Conservation (phyloP, 2,888 invertebrate genomes). For the Microplitis manilae region DNA sequence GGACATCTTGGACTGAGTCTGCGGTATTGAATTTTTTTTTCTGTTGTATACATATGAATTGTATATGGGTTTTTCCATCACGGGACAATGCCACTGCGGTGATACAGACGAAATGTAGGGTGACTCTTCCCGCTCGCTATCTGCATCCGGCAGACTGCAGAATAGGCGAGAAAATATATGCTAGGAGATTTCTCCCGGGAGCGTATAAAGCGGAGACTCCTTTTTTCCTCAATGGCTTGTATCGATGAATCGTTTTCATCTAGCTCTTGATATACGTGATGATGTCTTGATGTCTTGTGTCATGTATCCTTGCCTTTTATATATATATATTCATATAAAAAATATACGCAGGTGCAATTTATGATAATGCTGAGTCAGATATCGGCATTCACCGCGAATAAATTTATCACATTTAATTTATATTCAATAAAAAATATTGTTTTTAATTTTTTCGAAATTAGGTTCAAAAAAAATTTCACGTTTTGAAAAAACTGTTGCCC, state of each 20-base stretch:
- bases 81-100: not conserved
- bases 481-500: too few species aligned
- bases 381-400: too few species aligned
- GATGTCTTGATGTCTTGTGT: not conserved
- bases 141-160: slow-evolving; percentile 70
- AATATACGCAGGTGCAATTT: not conserved
- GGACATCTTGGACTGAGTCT: too few species aligned
- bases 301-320: too few species aligned
- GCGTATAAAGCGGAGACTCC: slow-evolving; percentile 41
- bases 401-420: too few species aligned
- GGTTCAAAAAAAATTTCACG: too few species aligned
- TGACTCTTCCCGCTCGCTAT: slow-evolving; percentile 57
- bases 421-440: too few species aligned
- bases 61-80: too few species aligned
- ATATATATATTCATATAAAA: not conserved
- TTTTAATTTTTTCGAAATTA: too few species aligned
- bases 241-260: slow-evolving; percentile 23
- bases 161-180: slow-evolving; percentile 70
- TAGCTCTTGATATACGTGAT: not conserved
- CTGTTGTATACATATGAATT: too few species aligned
- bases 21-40: too few species aligned
- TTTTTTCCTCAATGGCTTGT: slow-evolving; percentile 3
- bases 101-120: slow-evolving; percentile 22
- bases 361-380: not conserved
- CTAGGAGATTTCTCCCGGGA: slow-evolving; percentile 69